A percentile compares a stretch with the other conserved stretches of the same genome.
Evolutionary conservation across 2,888 invertebrate genomes (phyloP).

Genomic region (Alentia gelatinosa): DNA sequence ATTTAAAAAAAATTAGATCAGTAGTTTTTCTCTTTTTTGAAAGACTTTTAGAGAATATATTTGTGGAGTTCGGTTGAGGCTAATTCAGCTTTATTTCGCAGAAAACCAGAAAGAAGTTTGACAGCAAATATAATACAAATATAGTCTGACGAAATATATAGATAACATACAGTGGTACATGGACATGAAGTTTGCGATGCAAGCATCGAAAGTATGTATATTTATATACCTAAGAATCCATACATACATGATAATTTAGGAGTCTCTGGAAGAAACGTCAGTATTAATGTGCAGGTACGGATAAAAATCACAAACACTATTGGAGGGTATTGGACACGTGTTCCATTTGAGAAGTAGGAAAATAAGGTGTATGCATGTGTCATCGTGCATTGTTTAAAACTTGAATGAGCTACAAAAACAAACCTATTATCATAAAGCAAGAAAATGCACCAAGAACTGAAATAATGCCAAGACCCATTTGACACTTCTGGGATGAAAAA

Average conservation of each 20-base stretch:
- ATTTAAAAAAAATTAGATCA: no score
- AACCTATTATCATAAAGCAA: neutral
- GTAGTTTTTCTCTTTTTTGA: no score
- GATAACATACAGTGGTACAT: neutral
- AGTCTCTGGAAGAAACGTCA: neutral
- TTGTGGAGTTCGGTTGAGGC: neutral
- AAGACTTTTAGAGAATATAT: neutral
- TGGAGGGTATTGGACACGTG: neutral
- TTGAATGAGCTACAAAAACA: neutral
- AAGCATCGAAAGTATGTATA: neutral
- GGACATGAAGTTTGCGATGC: neutral
- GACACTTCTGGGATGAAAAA: neutral
- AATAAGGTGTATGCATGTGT: conserved; percentile 6
- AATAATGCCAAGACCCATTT: neutral
- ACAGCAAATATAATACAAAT: neutral
- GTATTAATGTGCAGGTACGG: conserved; percentile 23
- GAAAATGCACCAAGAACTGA: neutral
- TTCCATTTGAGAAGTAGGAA: neutral
- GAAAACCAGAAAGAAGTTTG: conserved; percentile 17
- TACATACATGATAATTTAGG: conserved; percentile 35
- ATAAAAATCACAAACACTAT: conserved; percentile 10
- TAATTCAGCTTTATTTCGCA: neutral
- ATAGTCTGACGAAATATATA: no score
- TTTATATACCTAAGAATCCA: neutral
- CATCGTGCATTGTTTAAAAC: neutral